phyloP scores from a whole-genome alignment of 2,797 vertebrate genomes.

The Myripristis murdjan region DNA sequence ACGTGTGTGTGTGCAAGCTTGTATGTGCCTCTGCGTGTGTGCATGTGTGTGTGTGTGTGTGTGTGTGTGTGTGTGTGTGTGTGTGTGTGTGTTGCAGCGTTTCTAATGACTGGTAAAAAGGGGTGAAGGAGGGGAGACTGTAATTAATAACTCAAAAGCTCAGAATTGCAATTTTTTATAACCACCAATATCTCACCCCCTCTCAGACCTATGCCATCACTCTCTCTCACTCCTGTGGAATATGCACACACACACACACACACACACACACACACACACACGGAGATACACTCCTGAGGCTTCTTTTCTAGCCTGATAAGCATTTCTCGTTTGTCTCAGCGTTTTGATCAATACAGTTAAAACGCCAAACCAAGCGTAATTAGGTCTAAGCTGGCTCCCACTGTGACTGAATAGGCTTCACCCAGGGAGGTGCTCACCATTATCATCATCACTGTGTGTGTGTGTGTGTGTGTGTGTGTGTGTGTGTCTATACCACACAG shows the following conservation, averaged over 20 bases:
- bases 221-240: slow-evolving; percentile 64
- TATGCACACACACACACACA: slow-evolving; percentile 1
- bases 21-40: slow-evolving; percentile 24
- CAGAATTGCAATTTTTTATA: slow-evolving; percentile 76
- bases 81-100: no score
- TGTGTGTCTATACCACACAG: slow-evolving; percentile 46
- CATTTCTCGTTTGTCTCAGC: slow-evolving; percentile 80
- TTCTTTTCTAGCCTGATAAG: slow-evolving; percentile 77
- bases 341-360: slow-evolving; percentile 81
- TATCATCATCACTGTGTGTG: slow-evolving; percentile 66
- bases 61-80: slow-evolving; percentile 21
- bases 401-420: slow-evolving; percentile 72
- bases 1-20: slow-evolving; percentile 16
- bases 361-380: slow-evolving; percentile 81
- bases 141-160: slow-evolving; percentile 82
- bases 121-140: slow-evolving; percentile 56
- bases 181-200: slow-evolving; percentile 73
- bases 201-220: slow-evolving; percentile 69
- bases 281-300: slow-evolving; percentile 47
- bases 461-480: slow-evolving; percentile 34
- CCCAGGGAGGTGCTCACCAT: slow-evolving; percentile 70
- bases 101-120: slow-evolving; percentile 74
- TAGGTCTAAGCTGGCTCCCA: slow-evolving; percentile 72
- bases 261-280: slow-evolving; percentile 5
- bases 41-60: slow-evolving; percentile 33